Percentiles rank a stretch among this genome's conserved stretches.
Conservation (phyloP, 2,797 vertebrate species). For the Myoxocephalus aenaeus region DNA sequence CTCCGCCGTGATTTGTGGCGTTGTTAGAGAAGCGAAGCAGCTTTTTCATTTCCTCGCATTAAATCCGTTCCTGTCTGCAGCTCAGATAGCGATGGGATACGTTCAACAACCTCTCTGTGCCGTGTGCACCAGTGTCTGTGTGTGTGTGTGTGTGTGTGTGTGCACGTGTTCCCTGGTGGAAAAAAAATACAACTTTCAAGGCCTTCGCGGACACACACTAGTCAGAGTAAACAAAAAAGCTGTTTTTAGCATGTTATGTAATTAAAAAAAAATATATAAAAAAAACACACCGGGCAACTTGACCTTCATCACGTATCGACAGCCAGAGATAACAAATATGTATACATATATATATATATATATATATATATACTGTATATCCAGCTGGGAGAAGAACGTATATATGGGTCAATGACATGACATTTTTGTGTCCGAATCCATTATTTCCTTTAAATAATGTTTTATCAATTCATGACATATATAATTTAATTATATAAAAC, state of each 20-base stretch:
- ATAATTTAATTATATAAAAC: too few relatives aligned
- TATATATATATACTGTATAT: too few relatives aligned
- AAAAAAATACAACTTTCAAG: not conserved
- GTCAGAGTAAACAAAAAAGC: not conserved
- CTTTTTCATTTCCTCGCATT: constrained; percentile 50
- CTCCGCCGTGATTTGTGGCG: constrained; percentile 48
- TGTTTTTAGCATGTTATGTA: not conserved
- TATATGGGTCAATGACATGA: too few relatives aligned
- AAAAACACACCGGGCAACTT: not conserved
- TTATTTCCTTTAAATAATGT: too few relatives aligned
- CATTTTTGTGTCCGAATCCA: too few relatives aligned
- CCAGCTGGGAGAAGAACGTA: too few relatives aligned
- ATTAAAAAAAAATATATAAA: not conserved
- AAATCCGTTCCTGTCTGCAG: constrained; percentile 25
- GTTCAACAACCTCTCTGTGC: not conserved
- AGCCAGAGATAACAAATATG: not conserved
- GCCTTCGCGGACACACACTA: not conserved
- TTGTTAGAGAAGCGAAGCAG: constrained; percentile 43
- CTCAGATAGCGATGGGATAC: not conserved
- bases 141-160: not conserved
- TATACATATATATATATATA: too few relatives aligned
- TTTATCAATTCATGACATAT: too few relatives aligned
- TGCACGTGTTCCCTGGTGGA: not conserved
- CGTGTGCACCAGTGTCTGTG: not conserved
- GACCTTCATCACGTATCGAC: not conserved